A percentile compares a stretch with the other conserved stretches of the same genome.
phyloP scores from a whole-genome alignment of 2,888 invertebrate species.

The Yponomeuta sedellus region DNA sequence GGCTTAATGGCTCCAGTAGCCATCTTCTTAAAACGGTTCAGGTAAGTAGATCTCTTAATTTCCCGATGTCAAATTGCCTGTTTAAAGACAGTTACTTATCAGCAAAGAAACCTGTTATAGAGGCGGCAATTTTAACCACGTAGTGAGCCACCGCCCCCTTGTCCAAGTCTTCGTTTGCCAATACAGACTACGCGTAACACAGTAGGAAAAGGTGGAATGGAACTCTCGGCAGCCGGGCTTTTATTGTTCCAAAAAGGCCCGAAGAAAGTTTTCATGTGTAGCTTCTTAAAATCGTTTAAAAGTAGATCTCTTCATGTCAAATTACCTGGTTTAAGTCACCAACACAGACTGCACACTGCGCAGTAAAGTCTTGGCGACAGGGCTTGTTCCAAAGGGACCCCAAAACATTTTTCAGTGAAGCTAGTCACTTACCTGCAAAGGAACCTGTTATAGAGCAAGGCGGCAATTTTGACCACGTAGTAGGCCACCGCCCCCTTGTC shows the following conservation, averaged over 20 bases:
- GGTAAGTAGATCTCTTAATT: too few species aligned
- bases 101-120: conserved; percentile 34
- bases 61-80: too few species aligned
- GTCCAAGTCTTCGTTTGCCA: conserved; percentile 40
- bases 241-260: background rate
- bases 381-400: too few species aligned
- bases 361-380: too few species aligned
- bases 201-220: conserved; percentile 76
- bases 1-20: conserved; percentile 55
- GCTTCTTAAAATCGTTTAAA: too few species aligned
- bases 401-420: too few species aligned
- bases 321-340: too few species aligned
- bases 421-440: background rate
- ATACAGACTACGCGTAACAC: conserved; percentile 42
- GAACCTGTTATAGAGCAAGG: conserved; percentile 41
- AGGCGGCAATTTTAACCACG: conserved; percentile 35
- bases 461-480: conserved; percentile 37
- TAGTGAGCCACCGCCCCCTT: conserved; percentile 30
- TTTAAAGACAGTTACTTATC: background rate
- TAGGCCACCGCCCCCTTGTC: conserved; percentile 32
- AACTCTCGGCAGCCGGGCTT: conserved; percentile 29
- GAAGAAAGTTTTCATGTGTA: too few species aligned
- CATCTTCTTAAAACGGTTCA: too few species aligned
- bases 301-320: too few species aligned
- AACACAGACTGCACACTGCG: too few species aligned